Evolutionary conservation across 2,113 vertebrate genomes (phyloP), one percentile per base, ranked within the genome.

Genomic region (Anseranas semipalmata): DNA sequence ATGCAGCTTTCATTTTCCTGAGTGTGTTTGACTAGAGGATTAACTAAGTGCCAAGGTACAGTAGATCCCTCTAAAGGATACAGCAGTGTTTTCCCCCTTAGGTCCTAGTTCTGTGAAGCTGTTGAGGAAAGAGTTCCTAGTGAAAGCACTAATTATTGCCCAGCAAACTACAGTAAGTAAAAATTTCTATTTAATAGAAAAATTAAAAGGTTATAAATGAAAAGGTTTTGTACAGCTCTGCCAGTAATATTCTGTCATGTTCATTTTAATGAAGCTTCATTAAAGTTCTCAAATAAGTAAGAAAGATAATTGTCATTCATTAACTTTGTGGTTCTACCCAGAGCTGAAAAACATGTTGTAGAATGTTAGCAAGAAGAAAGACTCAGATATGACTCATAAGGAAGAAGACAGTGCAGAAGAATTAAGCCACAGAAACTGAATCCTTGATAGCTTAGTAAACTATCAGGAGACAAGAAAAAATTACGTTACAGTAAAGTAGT

Each of bases 11-110:
- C 73, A 62, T 93, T 92, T 97, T 89, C 96, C 58, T 79, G 92
- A 96, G 92, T 96, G 84, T 75, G 58, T 94, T 97, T 89, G 87
- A 80, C 81, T 63, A 94, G 93, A 68, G 87, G 95, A 96, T 97
- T 97, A 97, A 87, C 87, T 74, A 89, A 96, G 95, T 96, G 97
- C 96, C 85, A 87, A 95, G 95, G 94, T 91, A 66, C 37, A 78
- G 67, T 70, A 81, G 53, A 83, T 95, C 35, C 82, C 67, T 90
- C 84, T 87, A 95, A 95, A 98, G 89, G 90, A 95, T 79, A 85
- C 8, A 3, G 67, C 10, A 21, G 86, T 63, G n/a, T 74, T 95
- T 67, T 80, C 33, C 62, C 86, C 78, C 28, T 17, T 75, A 80
- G 81, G 55, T 89, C 35, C 37, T 67, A 37, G 50, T 84, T 94